These are phyloP conservation scores for Pseudanteris insignis DNA, from an alignment of 2,888 invertebrate genomes.

Conservation along the genomic window DNA sequence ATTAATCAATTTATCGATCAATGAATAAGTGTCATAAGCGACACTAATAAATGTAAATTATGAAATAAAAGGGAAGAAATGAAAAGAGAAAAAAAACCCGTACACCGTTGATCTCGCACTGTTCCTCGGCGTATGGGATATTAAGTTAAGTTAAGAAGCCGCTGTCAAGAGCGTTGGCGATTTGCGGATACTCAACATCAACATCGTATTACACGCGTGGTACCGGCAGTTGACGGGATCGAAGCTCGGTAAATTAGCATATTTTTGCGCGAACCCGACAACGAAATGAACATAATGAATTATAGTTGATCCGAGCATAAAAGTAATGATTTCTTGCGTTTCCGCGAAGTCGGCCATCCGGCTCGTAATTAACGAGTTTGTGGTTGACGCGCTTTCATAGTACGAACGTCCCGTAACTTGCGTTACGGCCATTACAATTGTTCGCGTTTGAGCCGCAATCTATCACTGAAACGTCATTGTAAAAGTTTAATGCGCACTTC, in stretches of 20 bases:
- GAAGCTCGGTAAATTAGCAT: constrained; percentile 34
- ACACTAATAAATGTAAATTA: too few species aligned
- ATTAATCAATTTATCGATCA: too few species aligned
- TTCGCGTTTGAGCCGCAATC: constrained; percentile 36
- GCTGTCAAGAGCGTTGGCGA: too few species aligned
- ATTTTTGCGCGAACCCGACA: constrained; percentile 30
- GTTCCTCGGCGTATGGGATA: too few species aligned
- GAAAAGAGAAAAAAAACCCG: too few species aligned
- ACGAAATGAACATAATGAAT: constrained; percentile 42
- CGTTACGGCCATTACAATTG: constrained; percentile 29
- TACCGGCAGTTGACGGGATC: constrained; percentile 23
- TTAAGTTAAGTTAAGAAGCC: too few species aligned
- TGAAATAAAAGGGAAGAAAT: too few species aligned
- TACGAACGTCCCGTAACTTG: constrained; percentile 20
- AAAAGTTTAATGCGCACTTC: constrained; percentile 42
- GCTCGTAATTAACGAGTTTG: constrained; percentile 39
- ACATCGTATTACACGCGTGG: constrained; percentile 24
- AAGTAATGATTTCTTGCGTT: constrained; percentile 42
- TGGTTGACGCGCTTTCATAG: constrained; percentile 32
- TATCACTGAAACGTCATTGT: constrained; percentile 44
- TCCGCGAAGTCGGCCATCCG: constrained; percentile 33
- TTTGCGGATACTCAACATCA: constrained; percentile 38
- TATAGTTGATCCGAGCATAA: constrained; percentile 35
- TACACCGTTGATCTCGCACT: too few species aligned
- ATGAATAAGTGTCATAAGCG: too few species aligned